Base-by-base conservation (phyloP, 2,113 vertebrate genomes). In the Lanius collurio region DNA sequence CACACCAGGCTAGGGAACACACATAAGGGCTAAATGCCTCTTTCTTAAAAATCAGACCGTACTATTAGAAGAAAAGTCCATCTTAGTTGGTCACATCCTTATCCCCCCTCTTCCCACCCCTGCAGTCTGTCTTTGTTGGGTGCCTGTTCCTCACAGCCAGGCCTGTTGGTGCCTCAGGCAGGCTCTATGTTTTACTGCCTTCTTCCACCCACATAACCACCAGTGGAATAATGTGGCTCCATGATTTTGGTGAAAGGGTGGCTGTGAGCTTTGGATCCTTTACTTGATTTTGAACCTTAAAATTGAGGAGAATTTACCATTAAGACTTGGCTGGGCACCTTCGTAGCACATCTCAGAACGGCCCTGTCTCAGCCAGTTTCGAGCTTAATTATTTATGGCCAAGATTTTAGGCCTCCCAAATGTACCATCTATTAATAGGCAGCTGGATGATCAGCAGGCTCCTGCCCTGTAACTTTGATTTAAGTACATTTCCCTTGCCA, bases 401-500 rank as follows among this genome's bases (percentile, higher is more conserved):
- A 56, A 60, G 50, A 56, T 87, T 75, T 82, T 4, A 87, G 53
- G 17, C 46, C 68, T 91, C 82, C 70, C 74, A 73, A 16, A 65
- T 2, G 44, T 50, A 7, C 52, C 17, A 4, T 65, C 35, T 82
- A 27, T 63, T 83, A 57, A 41, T 3, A 68, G 67, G 42, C 65
- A 80, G 63, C 50, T 33, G 15, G 37, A 39, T 1, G 0, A 80
- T 42, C 67, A 88, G 37, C 49, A 88, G 50, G 47, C 44, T 88
- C 20, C 35, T 90, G 70, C n/a, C 47, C 42, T 35, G 24, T 49
- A 30, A 17, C 41, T 80, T 55, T 79, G 79, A 64, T 73, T 71
- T 79, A 83, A 69, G 55, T 1, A 0, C 39, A 19, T 42, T 26
- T 70, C n/a, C 46, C 37, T 17, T 2, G 0, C 47, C 3, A 6